phyloP scores from a whole-genome alignment of 2,797 vertebrate species.

The Pempheris klunzingeri region DNA sequence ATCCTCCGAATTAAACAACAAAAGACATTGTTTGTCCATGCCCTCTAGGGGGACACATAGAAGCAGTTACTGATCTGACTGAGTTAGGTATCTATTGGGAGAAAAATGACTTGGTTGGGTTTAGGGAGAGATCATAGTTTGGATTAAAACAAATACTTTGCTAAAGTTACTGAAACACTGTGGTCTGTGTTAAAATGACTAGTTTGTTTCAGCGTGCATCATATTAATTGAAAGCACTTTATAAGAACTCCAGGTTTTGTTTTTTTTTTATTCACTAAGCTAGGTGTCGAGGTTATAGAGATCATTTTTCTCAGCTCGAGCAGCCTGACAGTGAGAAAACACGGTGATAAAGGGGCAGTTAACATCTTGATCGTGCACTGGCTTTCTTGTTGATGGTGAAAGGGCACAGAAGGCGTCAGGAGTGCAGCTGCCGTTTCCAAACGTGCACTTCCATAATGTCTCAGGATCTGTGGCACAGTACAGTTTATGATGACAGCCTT shows the following conservation, averaged over 20 bases:
- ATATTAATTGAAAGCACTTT: not conserved
- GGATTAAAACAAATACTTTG: not conserved
- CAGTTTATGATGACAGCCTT: too few species aligned
- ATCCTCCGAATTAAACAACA: not conserved
- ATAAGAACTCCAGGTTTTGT: not conserved
- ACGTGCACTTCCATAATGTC: too few species aligned
- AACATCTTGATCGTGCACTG: slow-evolving; percentile 74
- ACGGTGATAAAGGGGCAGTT: slow-evolving; percentile 73
- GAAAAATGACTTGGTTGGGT: not conserved
- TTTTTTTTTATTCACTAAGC: not conserved
- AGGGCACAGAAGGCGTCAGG: slow-evolving; percentile 78
- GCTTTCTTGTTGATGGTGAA: slow-evolving; percentile 70
- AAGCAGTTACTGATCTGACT: too few species aligned
- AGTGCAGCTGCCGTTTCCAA: slow-evolving; percentile 75
- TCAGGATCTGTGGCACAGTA: too few species aligned
- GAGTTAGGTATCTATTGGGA: not conserved
- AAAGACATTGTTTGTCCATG: too few species aligned
- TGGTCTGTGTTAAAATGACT: too few species aligned
- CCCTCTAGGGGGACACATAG: too few species aligned
- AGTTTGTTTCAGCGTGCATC: not conserved
- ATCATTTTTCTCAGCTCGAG: slow-evolving; percentile 35
- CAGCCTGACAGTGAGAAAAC: slow-evolving; percentile 66
- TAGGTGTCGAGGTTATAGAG: slow-evolving; percentile 21
- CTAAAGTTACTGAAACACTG: not conserved
- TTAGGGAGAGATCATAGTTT: not conserved